Conservation (phyloP, 2,797 vertebrate genomes). For the Gambusia yucatana region DNA sequence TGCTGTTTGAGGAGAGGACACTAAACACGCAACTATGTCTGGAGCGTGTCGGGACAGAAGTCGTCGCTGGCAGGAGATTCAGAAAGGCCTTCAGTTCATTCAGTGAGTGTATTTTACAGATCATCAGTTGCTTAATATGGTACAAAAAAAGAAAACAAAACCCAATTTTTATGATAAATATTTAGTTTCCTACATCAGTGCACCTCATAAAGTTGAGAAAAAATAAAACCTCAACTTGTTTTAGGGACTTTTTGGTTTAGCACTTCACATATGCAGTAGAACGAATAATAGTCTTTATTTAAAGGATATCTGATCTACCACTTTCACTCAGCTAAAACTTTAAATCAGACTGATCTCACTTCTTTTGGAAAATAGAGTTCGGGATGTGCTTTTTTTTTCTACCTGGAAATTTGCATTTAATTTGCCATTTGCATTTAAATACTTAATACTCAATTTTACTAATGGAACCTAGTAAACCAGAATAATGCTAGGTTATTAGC, state of each 20-base stretch:
- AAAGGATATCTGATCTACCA: neutral
- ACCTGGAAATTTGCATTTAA: neutral
- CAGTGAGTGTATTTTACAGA: slow-evolving; percentile 83
- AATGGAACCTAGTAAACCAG: neutral
- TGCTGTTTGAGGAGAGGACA: slow-evolving; percentile 73
- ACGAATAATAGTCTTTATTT: neutral
- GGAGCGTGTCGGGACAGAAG: slow-evolving; percentile 88
- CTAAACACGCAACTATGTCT: slow-evolving; percentile 88
- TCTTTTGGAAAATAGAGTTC: neutral
- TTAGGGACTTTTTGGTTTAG: neutral
- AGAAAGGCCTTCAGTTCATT: slow-evolving; percentile 95
- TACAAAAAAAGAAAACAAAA: neutral
- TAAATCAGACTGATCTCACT: neutral
- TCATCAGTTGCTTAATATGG: neutral
- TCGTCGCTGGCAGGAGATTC: slow-evolving; percentile 92
- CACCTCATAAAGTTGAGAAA: neutral
- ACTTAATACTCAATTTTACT: neutral
- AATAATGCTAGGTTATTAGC: no score
- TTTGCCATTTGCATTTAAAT: neutral
- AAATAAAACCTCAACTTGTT: neutral
- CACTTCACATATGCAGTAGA: neutral
- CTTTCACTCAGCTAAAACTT: neutral
- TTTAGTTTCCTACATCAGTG: neutral
- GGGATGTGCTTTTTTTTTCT: neutral
- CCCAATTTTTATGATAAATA: neutral